Evolutionary conservation across 2,888 invertebrate genomes (phyloP).

Genomic region (Nomada hirtipes): DNA sequence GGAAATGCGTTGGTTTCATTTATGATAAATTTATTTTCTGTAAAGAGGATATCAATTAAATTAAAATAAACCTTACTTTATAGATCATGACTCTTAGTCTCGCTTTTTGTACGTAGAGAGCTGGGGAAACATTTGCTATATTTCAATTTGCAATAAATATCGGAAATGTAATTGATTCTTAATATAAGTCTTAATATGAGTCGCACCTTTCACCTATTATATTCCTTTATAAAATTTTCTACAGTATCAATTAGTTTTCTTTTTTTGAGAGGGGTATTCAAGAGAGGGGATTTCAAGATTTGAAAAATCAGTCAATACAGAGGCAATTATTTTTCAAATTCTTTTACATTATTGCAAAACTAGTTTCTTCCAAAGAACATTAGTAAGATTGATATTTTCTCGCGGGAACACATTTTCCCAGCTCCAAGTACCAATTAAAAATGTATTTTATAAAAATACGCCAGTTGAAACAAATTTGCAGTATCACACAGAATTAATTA

Average conservation of each 20-base stretch:
- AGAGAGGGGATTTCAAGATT: background rate
- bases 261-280: background rate
- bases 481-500: slow-evolving; percentile 1
- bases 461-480: slow-evolving; percentile 11
- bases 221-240: background rate
- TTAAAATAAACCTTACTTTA: background rate
- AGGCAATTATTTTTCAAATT: background rate
- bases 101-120: background rate
- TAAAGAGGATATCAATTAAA: background rate
- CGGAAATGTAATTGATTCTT: background rate
- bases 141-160: too few relatives aligned
- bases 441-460: slow-evolving; percentile 4
- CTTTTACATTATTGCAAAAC: background rate
- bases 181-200: background rate
- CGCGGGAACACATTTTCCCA: slow-evolving; percentile 3
- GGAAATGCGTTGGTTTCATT: slow-evolving; percentile 12
- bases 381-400: background rate
- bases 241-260: background rate
- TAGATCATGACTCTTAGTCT: background rate
- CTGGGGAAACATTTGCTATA: slow-evolving; percentile 14
- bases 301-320: background rate
- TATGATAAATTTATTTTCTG: slow-evolving; percentile 2
- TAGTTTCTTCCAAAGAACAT: too few relatives aligned
- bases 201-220: too few relatives aligned
- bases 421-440: background rate